Conservation (phyloP, 2,888 invertebrate genomes). For the Agrotis segetum region DNA sequence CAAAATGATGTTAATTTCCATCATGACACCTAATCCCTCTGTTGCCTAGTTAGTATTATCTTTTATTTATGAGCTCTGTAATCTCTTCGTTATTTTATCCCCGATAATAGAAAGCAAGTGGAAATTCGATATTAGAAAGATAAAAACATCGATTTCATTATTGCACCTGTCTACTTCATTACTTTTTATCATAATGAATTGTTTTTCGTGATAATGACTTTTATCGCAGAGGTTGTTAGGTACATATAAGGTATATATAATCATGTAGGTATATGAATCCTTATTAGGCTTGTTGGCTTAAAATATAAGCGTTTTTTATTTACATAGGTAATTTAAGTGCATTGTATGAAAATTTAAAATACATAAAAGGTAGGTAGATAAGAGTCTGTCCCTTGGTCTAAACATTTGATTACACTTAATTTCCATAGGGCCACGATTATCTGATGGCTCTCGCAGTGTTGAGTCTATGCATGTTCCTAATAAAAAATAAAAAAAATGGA, state of each 20-base stretch:
- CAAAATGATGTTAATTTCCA: conserved; percentile 30
- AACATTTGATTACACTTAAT: too few species aligned
- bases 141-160: conserved; percentile 14
- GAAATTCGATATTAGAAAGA: conserved; percentile 31
- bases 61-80: conserved; percentile 16
- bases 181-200: conserved; percentile 8
- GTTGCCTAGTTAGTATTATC: conserved; percentile 17
- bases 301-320: not conserved
- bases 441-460: too few species aligned
- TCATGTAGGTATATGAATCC: not conserved
- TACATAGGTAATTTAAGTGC: not conserved
- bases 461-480: too few species aligned
- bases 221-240: conserved; percentile 2
- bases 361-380: too few species aligned
- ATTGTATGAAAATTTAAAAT: too few species aligned
- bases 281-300: not conserved
- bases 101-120: conserved; percentile 40
- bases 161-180: not conserved
- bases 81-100: conserved; percentile 19
- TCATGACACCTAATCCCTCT: conserved; percentile 12
- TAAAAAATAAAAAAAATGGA: not conserved
- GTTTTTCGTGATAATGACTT: conserved; percentile 14
- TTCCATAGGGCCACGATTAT: too few species aligned
- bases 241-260: too few species aligned
- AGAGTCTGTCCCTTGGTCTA: too few species aligned